Evolutionary conservation across 2,888 invertebrate genomes (phyloP), one percentile per base, ranked within the genome.

Genomic region (Altica lythri): DNA sequence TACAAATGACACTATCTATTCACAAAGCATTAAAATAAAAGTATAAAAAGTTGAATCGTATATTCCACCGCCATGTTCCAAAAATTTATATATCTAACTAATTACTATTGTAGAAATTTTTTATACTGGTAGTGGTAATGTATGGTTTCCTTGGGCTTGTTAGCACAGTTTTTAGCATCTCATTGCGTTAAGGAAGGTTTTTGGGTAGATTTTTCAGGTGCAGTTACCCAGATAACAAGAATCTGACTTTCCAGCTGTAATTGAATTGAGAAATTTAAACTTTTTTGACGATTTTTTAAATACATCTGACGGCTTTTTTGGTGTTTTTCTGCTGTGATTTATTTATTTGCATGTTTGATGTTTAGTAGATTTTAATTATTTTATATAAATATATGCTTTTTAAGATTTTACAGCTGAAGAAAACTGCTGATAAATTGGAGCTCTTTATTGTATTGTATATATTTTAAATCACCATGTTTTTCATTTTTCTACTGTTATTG

Each of bases 171-270:
- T 61, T 61, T 61, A 35, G 55, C 58, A 53, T 56, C 57, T 66
- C 72, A 72, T 72, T 72, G 71, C 72, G 71, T 72, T 71, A 68
- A 62, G 29, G 72, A 72, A 70, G 68, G 62, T 60, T 44, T n/a
- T 56, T 48, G 29, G 58, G 51, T 62, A 58, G 54, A 52, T 53
- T 62, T 69, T 69, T 65, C 68, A 68, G 67, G 66, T 68, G 66
- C 63, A 59, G 65, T 59, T 62, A 56, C 52, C 49, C 55, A 52
- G 53, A 55, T 32, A 48, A 53, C 50, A 49, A 53, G 45, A 48
- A 44, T 58, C 58, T 44, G 55, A 32, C 10, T 16, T 30, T 49
- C 29, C 49, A 42, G 49, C 49, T 49, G 49, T 49, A 49, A 49
- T 49, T 49, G 49, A 49, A 22, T 49, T 49, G 49, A 46, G 13